These are phyloP conservation scores for Campylorhamphus procurvoides DNA, from an alignment of 2,113 vertebrate genomes.

Conservation along the genomic window DNA sequence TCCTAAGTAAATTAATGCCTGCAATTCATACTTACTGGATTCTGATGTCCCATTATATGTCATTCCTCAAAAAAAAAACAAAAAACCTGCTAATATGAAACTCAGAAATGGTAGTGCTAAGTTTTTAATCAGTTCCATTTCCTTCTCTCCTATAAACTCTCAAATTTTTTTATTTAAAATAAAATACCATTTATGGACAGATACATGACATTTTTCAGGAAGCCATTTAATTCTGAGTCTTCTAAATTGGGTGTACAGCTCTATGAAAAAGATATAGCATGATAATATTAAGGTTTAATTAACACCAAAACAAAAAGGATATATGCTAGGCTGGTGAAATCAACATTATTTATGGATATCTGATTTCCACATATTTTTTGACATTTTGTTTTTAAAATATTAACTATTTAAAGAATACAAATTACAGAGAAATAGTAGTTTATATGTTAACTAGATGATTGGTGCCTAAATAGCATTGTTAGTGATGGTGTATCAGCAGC, in stretches of 20 bases:
- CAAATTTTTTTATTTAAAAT: constrained; percentile 42
- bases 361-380: neutral
- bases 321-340: neutral
- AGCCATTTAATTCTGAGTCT: neutral
- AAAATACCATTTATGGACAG: constrained; percentile 27
- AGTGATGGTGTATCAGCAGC: neutral
- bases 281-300: neutral
- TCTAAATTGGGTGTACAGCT: neutral
- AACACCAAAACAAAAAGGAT: neutral
- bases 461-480: neutral
- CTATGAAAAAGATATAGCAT: neutral
- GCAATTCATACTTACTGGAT: constrained; percentile 29
- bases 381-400: neutral
- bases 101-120: constrained; percentile 50
- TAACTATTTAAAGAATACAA: neutral
- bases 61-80: neutral
- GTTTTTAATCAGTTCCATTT: constrained; percentile 67
- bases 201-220: neutral
- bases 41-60: constrained; percentile 27
- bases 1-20: constrained; percentile 32
- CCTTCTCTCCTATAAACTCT: constrained; percentile 48
- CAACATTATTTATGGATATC: neutral
- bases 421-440: neutral
- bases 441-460: neutral
- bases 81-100: constrained; percentile 14